phyloP scores from a whole-genome alignment of 1,140 invertebrate genomes.

The Cydia strobilella region DNA sequence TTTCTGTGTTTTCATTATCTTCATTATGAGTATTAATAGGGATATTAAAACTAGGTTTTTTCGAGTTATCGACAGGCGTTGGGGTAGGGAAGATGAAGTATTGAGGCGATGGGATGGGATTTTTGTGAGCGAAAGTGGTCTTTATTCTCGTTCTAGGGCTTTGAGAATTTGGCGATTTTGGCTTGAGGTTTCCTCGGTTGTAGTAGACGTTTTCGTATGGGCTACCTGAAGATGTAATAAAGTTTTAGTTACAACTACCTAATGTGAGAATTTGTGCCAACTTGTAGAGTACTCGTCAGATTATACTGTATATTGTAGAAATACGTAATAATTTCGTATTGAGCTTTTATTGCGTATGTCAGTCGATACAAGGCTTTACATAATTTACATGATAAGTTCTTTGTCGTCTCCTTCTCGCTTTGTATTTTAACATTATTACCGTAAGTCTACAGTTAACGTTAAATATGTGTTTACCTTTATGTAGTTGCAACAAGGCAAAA shows the following conservation, averaged over 20 bases:
- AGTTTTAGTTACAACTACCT: not conserved
- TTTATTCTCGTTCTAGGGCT: slow-evolving; percentile 83
- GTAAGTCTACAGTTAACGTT: no score
- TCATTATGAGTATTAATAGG: slow-evolving; percentile 34
- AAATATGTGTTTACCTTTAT: no score
- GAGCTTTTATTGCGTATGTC: no score
- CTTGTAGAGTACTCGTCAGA: no score
- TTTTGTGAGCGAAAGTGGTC: slow-evolving; percentile 79
- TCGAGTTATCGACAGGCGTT: slow-evolving; percentile 54
- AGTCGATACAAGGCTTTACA: no score
- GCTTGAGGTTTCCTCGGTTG: slow-evolving; percentile 67
- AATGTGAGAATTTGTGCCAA: no score
- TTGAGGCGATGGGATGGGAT: slow-evolving; percentile 66
- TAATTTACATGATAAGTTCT: no score
- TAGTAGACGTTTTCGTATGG: slow-evolving; percentile 81
- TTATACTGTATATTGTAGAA: no score
- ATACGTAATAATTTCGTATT: no score
- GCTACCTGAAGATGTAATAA: slow-evolving; percentile 46
- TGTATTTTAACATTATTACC: no score
- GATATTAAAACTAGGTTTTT: slow-evolving; percentile 49
- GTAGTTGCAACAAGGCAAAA: no score
- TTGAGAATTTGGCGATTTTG: slow-evolving; percentile 80
- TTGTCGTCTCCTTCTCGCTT: no score
- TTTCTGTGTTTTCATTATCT: slow-evolving; percentile 36
- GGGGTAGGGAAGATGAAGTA: slow-evolving; percentile 78